These are phyloP conservation scores for Bufo bufo DNA, from an alignment of 2,113 vertebrate species.

Conservation along the genomic window DNA sequence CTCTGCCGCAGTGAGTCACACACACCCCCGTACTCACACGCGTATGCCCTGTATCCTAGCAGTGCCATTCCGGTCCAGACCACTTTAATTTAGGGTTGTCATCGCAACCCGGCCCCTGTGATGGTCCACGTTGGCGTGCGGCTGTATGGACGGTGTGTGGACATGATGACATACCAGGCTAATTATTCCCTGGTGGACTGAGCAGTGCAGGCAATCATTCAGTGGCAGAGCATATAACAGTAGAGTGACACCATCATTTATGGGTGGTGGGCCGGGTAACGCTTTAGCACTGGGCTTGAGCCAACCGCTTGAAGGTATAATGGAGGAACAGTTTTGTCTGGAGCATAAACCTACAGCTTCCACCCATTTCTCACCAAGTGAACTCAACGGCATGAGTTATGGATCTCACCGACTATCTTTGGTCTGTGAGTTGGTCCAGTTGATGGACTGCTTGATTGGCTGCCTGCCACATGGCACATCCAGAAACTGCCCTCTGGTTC, in stretches of 20 bases:
- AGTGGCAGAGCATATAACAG: background rate
- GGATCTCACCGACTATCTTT: too few relatives aligned
- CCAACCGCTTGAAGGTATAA: too few relatives aligned
- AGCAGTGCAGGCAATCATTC: background rate
- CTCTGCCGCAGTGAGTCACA: background rate
- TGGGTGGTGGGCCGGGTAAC: too few relatives aligned
- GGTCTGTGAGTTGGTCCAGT: too few relatives aligned
- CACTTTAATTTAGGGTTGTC: background rate
- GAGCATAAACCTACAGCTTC: too few relatives aligned
- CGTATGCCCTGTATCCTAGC: background rate
- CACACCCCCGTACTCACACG: background rate
- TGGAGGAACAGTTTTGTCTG: too few relatives aligned
- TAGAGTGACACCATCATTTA: background rate
- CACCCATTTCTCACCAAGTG: too few relatives aligned
- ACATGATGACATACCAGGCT: background rate
- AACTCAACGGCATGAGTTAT: too few relatives aligned
- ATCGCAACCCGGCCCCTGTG: background rate
- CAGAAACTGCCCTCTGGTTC: too few relatives aligned
- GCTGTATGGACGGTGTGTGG: background rate
- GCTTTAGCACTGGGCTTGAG: too few relatives aligned
- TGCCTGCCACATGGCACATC: too few relatives aligned
- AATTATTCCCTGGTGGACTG: background rate
- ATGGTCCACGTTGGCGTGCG: background rate
- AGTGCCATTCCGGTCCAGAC: background rate
- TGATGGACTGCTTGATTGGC: too few relatives aligned